A percentile compares a stretch with the other conserved stretches of the same genome.
phyloP scores from a whole-genome alignment of 2,113 vertebrate species.

The Tragelaphus buxtoni region DNA sequence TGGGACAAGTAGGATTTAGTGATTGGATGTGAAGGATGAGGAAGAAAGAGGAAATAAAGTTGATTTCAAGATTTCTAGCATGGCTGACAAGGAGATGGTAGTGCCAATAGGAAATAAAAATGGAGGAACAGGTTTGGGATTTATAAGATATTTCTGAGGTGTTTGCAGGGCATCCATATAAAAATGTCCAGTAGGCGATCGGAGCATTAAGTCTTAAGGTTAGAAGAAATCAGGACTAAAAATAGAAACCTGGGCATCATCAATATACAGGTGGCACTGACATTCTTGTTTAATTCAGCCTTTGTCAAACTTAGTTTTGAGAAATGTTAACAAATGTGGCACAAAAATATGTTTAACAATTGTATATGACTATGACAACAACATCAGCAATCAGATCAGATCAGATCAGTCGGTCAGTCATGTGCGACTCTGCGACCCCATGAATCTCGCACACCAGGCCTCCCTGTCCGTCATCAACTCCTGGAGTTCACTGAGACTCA shows the following conservation, averaged over 20 bases:
- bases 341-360: not conserved
- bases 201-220: not conserved
- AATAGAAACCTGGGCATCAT: not conserved
- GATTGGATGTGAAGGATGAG: not conserved
- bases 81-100: not conserved
- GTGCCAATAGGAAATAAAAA: not conserved
- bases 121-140: not conserved
- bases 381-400: not conserved
- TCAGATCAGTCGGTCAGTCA: too few species aligned
- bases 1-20: not conserved
- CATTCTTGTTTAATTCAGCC: not conserved
- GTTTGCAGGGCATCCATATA: not conserved
- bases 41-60: not conserved
- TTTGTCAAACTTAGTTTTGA: conserved; percentile 33
- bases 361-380: not conserved
- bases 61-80: not conserved
- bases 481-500: too few species aligned
- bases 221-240: not conserved
- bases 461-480: too few species aligned
- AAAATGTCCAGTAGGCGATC: not conserved
- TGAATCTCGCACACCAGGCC: too few species aligned
- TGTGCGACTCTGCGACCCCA: too few species aligned
- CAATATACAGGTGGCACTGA: not conserved
- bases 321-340: conserved; percentile 7
- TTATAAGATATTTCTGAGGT: conserved; percentile 10